Evolutionary conservation across 2,888 invertebrate genomes (phyloP).

Genomic region (Amphipoea oculea): DNA sequence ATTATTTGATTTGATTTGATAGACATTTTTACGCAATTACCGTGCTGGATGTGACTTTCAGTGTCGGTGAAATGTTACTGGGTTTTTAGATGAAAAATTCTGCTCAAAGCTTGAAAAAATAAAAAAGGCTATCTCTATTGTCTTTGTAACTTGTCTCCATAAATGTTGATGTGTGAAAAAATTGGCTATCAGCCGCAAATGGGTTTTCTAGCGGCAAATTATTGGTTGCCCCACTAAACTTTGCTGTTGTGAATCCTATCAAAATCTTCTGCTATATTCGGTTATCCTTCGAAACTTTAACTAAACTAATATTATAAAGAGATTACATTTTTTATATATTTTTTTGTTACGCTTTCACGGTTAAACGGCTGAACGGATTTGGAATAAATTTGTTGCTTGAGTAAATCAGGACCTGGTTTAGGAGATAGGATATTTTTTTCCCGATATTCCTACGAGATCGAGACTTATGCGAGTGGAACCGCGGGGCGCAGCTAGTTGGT

Average conservation of each 20-base stretch:
- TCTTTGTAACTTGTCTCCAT: slow-evolving; percentile 31
- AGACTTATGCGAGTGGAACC: not conserved
- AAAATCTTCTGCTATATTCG: not conserved
- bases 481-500: not conserved
- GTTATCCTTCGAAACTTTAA: not conserved
- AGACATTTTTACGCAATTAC: too few species aligned
- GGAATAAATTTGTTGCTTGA: not conserved
- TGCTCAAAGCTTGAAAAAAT: slow-evolving; percentile 9
- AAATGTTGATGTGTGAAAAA: slow-evolving; percentile 30
- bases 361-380: not conserved
- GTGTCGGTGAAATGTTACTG: not conserved
- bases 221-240: slow-evolving; percentile 13
- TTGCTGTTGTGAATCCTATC: slow-evolving; percentile 13
- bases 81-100: not conserved
- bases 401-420: not conserved
- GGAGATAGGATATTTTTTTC: not conserved
- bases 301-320: too few species aligned
- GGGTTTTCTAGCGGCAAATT: slow-evolving; percentile 33
- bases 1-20: too few species aligned
- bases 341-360: not conserved
- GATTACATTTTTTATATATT: not conserved
- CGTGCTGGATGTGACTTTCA: too few species aligned
- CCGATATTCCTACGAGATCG: not conserved
- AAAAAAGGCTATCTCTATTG: slow-evolving; percentile 26
- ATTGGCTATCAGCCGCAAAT: slow-evolving; percentile 31